Conservation (phyloP, 1,140 invertebrate species). For the Apis mellifera region DNA sequence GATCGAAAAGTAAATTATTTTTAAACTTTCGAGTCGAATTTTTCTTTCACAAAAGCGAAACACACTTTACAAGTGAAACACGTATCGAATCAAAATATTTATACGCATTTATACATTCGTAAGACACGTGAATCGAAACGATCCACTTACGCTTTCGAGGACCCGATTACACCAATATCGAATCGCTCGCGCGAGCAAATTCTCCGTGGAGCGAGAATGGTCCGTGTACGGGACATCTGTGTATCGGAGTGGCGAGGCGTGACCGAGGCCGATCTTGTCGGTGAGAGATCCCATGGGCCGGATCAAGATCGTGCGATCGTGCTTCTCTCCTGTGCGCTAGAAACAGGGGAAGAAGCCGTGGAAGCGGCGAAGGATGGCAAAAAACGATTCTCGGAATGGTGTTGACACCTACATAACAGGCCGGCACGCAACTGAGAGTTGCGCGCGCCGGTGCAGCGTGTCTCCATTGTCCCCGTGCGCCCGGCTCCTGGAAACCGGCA, state of each 20-base stretch:
- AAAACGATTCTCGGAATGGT: slow-evolving; percentile 62
- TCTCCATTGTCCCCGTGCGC: background rate
- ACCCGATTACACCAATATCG: background rate
- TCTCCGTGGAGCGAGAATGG: slow-evolving; percentile 4
- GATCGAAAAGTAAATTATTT: too few relatives aligned
- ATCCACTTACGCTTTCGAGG: background rate
- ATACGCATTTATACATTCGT: too few relatives aligned
- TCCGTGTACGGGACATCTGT: slow-evolving; percentile 9
- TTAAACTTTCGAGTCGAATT: too few relatives aligned
- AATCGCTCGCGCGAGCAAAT: background rate
- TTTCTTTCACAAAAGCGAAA: too few relatives aligned
- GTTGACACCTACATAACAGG: slow-evolving; percentile 68
- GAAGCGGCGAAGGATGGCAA: slow-evolving; percentile 22
- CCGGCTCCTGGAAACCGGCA: background rate
- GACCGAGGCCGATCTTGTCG: background rate
- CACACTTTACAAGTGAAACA: too few relatives aligned
- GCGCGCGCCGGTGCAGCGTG: slow-evolving; percentile 5
- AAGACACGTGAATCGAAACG: too few relatives aligned
- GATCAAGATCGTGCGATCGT: slow-evolving; percentile 9
- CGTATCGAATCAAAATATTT: too few relatives aligned
- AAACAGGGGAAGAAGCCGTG: background rate
- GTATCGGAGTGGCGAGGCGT: background rate
- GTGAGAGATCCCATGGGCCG: background rate
- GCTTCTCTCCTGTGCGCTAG: background rate
- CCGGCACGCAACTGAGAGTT: slow-evolving; percentile 53